Conservation (phyloP, 2,113 vertebrate species). For the Nannospalax galili region DNA sequence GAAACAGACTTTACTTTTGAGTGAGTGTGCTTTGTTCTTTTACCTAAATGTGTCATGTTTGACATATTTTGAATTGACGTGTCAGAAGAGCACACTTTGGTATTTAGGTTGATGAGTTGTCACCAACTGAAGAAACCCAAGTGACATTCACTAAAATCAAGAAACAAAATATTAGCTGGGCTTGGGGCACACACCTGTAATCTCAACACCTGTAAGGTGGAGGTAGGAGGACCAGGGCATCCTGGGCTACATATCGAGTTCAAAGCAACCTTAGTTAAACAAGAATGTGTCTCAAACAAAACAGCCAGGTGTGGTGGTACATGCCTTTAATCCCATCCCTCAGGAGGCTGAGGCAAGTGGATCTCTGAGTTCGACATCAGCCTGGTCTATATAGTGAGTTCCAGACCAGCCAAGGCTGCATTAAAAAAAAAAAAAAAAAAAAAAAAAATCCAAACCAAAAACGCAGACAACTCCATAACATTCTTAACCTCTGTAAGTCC, state of each 20-base stretch:
- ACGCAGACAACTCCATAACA: neutral
- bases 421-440: too few relatives aligned
- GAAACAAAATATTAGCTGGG: neutral
- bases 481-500: neutral
- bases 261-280: neutral
- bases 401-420: too few relatives aligned
- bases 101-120: neutral
- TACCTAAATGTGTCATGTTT: conserved; percentile 52
- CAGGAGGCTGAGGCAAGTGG: neutral
- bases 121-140: neutral
- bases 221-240: neutral
- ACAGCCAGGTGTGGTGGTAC: neutral
- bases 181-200: neutral
- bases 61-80: conserved; percentile 24
- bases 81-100: neutral
- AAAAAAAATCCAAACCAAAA: neutral
- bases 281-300: neutral
- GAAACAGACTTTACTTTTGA: conserved; percentile 53
- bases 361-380: neutral
- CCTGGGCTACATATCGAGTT: neutral
- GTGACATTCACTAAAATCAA: neutral
- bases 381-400: neutral
- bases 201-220: neutral
- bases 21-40: neutral
- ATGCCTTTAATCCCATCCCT: neutral